These are phyloP conservation scores for Sphyrna mokarran DNA, from an alignment of 2,113 vertebrate genomes.

Conservation along the genomic window DNA sequence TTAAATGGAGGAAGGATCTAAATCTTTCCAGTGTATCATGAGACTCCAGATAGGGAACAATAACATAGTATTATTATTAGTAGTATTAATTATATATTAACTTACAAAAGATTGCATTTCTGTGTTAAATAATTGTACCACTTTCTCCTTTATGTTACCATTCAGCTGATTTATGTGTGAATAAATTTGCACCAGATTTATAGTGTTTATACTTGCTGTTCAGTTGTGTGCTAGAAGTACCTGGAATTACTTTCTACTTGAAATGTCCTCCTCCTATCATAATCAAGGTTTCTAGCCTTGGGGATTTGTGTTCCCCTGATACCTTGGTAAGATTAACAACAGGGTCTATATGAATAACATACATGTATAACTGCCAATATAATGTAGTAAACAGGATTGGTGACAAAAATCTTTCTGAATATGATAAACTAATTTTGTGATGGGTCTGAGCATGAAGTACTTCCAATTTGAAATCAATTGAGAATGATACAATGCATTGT, in stretches of 20 bases:
- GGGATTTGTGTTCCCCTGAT: neutral
- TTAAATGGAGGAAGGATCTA: neutral
- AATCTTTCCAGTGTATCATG: neutral
- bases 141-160: neutral
- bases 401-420: neutral
- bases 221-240: neutral
- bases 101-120: neutral
- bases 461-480: neutral
- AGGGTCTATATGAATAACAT: neutral
- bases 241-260: conserved; percentile 9
- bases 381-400: neutral
- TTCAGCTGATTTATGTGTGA: neutral
- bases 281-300: neutral
- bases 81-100: neutral
- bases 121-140: neutral
- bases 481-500: neutral
- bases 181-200: neutral
- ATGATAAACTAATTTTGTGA: neutral
- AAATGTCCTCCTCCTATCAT: neutral
- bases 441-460: neutral
- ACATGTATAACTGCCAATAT: neutral
- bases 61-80: too few relatives aligned
- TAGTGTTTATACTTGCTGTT: neutral
- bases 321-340: neutral
- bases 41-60: neutral